Evolutionary conservation across 2,113 vertebrate genomes (phyloP).

Genomic region (Colaptes auratus): DNA sequence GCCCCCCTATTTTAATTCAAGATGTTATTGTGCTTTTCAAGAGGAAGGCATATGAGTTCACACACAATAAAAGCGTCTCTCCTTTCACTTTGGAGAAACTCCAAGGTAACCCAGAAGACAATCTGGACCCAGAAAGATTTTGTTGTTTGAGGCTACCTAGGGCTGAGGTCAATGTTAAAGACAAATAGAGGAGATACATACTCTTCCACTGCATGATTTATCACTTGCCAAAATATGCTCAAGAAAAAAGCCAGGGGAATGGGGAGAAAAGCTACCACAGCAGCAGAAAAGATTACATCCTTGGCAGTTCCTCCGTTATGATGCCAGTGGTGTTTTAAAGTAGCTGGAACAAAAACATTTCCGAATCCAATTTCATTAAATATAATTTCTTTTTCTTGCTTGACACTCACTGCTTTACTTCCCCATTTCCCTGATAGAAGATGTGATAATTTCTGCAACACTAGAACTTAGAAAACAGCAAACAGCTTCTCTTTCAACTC

Average conservation of each 20-base stretch:
- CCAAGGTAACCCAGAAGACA: neutral
- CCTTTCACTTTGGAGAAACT: neutral
- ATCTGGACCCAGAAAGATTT: neutral
- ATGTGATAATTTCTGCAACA: neutral
- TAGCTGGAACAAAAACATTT: conserved; percentile 2
- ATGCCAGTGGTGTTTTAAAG: conserved; percentile 2
- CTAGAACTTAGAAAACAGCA: neutral
- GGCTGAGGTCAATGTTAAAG: conserved; percentile 54
- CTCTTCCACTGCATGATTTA: conserved; percentile 41
- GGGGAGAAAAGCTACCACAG: neutral
- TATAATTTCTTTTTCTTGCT: conserved; percentile 23
- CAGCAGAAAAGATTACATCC: neutral
- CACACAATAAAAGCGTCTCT: neutral
- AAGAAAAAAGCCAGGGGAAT: neutral
- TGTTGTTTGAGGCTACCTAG: neutral
- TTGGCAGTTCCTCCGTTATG: neutral
- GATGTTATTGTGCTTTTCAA: neutral
- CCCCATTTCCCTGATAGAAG: neutral
- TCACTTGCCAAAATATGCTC: conserved; percentile 8
- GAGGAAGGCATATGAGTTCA: neutral
- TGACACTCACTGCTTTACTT: neutral
- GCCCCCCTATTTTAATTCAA: neutral
- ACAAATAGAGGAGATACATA: neutral
- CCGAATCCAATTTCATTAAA: conserved; percentile 8
- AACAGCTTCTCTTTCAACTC: neutral